Percentiles rank a stretch among this genome's conserved stretches.
phyloP scores from a whole-genome alignment of 2,113 vertebrate species.

The Arizona elegans region DNA sequence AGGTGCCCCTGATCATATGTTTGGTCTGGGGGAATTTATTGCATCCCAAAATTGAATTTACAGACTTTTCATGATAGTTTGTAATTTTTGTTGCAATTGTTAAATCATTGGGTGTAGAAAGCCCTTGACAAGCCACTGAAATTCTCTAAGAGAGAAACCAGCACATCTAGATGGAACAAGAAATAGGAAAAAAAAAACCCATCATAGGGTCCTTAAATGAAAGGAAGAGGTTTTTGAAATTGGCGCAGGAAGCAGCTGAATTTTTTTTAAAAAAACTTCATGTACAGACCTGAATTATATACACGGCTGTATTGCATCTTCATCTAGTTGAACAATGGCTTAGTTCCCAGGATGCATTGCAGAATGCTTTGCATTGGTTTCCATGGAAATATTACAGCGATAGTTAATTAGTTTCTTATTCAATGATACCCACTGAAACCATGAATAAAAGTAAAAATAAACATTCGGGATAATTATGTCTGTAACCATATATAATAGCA shows the following conservation, averaged over 20 bases:
- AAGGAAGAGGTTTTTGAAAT: not conserved
- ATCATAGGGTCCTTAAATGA: not conserved
- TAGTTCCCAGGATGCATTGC: conserved; percentile 35
- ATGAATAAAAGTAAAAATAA: not conserved
- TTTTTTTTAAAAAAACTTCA: not conserved
- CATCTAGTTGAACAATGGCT: conserved; percentile 28
- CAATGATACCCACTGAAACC: conserved; percentile 40
- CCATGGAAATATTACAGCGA: conserved; percentile 64
- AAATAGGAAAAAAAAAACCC: not conserved
- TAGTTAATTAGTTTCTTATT: conserved; percentile 33
- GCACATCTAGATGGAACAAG: not conserved
- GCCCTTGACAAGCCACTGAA: not conserved
- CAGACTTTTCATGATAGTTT: no score
- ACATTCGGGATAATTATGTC: conserved; percentile 9
- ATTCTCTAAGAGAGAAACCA: not conserved
- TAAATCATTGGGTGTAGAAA: not conserved
- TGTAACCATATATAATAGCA: not conserved
- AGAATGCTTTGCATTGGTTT: conserved; percentile 47
- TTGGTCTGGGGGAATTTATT: not conserved
- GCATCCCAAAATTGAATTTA: not conserved
- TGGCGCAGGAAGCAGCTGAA: not conserved
- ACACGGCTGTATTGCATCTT: not conserved
- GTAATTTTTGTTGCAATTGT: not conserved
- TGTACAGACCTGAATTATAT: not conserved
- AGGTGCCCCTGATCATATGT: not conserved